Evolutionary conservation across 1,140 invertebrate species (phyloP).

Genomic region (Pomacea maculata): DNA sequence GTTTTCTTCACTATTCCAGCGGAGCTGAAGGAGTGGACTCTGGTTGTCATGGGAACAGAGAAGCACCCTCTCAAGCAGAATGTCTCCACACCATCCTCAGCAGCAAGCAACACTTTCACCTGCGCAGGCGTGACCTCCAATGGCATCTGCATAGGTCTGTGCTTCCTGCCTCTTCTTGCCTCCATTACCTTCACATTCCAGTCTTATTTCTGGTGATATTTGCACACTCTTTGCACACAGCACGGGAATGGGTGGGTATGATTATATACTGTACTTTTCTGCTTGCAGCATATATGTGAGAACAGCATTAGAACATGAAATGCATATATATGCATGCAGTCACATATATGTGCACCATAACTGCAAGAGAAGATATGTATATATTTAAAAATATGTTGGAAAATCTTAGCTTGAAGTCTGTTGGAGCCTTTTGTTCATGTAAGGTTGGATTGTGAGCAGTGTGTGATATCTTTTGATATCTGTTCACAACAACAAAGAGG

Average conservation of each 20-base stretch:
- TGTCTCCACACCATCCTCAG: conserved; percentile 23
- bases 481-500: too few relatives aligned
- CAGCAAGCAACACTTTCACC: conserved; percentile 32
- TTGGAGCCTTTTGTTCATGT: neutral
- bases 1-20: conserved; percentile 44
- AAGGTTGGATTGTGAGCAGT: neutral
- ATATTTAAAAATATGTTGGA: neutral
- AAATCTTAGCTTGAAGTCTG: neutral
- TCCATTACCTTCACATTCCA: conserved; percentile 23
- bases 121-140: conserved; percentile 53
- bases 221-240: neutral
- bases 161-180: conserved; percentile 15
- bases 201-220: conserved; percentile 8
- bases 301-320: neutral
- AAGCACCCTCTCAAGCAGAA: conserved; percentile 50
- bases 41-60: conserved; percentile 51
- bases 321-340: neutral
- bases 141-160: conserved; percentile 59
- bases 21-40: conserved; percentile 56
- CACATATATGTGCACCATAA: neutral
- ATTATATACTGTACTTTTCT: too few relatives aligned
- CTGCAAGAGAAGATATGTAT: neutral
- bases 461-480: too few relatives aligned
- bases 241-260: too few relatives aligned
- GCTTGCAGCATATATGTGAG: too few relatives aligned